Conservation (phyloP, 2,797 vertebrate genomes). For the Morelia viridis region DNA sequence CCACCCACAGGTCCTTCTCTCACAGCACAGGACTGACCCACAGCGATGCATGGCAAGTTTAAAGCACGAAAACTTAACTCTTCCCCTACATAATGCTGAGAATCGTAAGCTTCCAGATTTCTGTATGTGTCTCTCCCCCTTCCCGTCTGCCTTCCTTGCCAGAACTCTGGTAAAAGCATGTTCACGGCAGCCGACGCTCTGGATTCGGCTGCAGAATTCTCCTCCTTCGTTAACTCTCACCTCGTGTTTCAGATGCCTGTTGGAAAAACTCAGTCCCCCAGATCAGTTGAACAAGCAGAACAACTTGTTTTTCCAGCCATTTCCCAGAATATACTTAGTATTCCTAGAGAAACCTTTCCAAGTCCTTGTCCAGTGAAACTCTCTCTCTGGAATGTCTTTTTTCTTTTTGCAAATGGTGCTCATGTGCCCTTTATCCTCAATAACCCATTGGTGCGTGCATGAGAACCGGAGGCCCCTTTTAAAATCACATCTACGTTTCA, state of each 20-base stretch:
- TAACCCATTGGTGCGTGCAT: neutral
- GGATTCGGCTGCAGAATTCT: conserved; percentile 65
- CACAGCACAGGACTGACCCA: conserved; percentile 54
- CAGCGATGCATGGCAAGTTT: conserved; percentile 73
- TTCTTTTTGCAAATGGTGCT: neutral
- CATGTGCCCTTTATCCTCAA: neutral
- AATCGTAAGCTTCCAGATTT: conserved; percentile 65
- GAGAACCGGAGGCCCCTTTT: neutral
- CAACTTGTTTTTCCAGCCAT: neutral
- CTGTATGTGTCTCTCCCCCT: conserved; percentile 51
- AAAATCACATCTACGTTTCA: neutral
- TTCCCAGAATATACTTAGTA: neutral
- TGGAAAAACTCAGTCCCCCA: conserved; percentile 12
- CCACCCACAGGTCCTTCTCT: conserved; percentile 61
- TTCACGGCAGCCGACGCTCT: conserved; percentile 71
- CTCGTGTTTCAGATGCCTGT: conserved; percentile 41
- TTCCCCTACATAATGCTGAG: conserved; percentile 50
- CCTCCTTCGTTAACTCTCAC: conserved; percentile 29
- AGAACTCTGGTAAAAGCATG: conserved; percentile 73
- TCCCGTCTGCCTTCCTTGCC: conserved; percentile 65
- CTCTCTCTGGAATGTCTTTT: neutral
- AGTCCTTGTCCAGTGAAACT: neutral
- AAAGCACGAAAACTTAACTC: conserved; percentile 66
- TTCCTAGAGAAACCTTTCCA: neutral
- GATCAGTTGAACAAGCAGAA: neutral